phyloP scores from a whole-genome alignment of 1,140 invertebrate species.

The Reticulitermes speratus region DNA sequence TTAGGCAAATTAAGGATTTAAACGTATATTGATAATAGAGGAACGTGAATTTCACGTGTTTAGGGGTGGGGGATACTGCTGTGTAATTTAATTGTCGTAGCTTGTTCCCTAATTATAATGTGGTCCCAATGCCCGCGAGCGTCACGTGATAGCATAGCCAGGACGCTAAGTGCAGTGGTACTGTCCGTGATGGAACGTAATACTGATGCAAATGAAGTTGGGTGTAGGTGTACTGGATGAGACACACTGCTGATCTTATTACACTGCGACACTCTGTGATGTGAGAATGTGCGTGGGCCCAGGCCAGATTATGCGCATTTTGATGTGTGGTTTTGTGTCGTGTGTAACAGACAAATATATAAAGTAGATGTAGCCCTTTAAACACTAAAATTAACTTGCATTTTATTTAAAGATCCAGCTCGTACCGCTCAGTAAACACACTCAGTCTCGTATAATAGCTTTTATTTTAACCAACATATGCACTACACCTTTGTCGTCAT shows the following conservation, averaged over 20 bases:
- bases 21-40: background rate
- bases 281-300: background rate
- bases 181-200: background rate
- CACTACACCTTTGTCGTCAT: too few relatives aligned
- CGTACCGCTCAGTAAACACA: too few relatives aligned
- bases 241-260: background rate
- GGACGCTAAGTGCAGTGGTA: background rate
- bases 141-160: background rate
- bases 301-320: background rate
- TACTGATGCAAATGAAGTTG: background rate
- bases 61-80: background rate
- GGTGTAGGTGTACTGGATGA: background rate
- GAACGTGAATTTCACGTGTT: background rate
- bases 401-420: too few relatives aligned
- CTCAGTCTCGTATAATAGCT: too few relatives aligned
- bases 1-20: background rate
- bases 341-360: too few relatives aligned
- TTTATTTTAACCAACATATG: too few relatives aligned
- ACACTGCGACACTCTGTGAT: background rate
- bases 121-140: background rate
- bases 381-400: too few relatives aligned
- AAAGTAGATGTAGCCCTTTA: too few relatives aligned
- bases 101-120: conserved; percentile 12
- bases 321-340: background rate
- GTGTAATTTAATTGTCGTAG: conserved; percentile 3